phyloP scores from a whole-genome alignment of 2,113 vertebrate genomes.

The Oryzias curvinotus region DNA sequence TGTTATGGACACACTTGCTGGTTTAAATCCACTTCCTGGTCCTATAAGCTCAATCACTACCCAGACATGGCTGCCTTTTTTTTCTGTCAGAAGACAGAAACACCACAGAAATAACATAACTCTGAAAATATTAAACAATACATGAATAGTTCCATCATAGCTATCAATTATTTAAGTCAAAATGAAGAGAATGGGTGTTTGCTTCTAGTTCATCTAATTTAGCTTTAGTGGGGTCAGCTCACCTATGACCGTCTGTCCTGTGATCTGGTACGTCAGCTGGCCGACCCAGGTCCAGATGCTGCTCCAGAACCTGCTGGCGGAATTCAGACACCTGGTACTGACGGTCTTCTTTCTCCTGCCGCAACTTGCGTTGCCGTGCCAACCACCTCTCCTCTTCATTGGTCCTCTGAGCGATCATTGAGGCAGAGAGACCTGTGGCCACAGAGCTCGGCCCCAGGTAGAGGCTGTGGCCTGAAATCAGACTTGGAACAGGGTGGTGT shows the following conservation, averaged over 20 bases:
- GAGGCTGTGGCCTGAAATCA: slow-evolving; percentile 85
- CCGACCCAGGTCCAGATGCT: slow-evolving; percentile 92
- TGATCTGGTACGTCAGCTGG: slow-evolving; percentile 79
- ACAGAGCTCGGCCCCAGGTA: slow-evolving; percentile 82
- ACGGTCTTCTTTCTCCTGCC: slow-evolving; percentile 97
- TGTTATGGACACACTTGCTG: slow-evolving; percentile 45
- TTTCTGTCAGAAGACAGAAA: slow-evolving; percentile 28
- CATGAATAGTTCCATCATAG: no score
- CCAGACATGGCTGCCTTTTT: slow-evolving; percentile 37
- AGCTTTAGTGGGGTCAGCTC: slow-evolving; percentile 15
- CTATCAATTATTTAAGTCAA: no score
- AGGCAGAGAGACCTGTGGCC: slow-evolving; percentile 74
- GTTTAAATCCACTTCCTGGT: slow-evolving; percentile 39
- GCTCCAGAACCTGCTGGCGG: slow-evolving; percentile 95
- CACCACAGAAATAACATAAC: slow-evolving; percentile 43
- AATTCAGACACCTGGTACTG: slow-evolving; percentile 98
- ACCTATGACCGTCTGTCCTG: slow-evolving; percentile 87
- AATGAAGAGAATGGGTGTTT: neutral
- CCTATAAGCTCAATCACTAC: slow-evolving; percentile 19
- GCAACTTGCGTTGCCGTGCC: slow-evolving; percentile 90
- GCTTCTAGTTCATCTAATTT: neutral
- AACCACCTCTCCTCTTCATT: slow-evolving; percentile 98
- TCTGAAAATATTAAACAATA: slow-evolving; percentile 1
- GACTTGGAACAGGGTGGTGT: slow-evolving; percentile 85
- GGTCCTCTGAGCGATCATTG: slow-evolving; percentile 87